phyloP scores from a whole-genome alignment of 2,888 invertebrate genomes.

The Diaperis boleti region DNA sequence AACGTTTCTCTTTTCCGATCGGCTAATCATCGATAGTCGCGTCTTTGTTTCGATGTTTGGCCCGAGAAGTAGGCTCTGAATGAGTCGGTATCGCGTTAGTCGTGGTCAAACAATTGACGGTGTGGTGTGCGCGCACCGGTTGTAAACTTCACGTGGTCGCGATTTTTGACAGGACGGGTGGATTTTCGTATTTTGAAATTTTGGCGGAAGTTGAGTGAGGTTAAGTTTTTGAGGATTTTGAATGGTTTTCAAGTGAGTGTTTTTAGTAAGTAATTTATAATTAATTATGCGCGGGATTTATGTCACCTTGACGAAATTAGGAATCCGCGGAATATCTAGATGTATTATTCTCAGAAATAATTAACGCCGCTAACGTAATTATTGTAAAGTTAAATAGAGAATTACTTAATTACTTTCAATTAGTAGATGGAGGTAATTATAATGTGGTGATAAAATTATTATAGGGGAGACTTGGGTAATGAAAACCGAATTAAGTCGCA shows the following conservation, averaged over 20 bases:
- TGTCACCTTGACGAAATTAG: no score
- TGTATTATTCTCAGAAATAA: no score
- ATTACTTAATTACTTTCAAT: no score
- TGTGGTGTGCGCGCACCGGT: conserved; percentile 8
- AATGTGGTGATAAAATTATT: no score
- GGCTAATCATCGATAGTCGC: conserved; percentile 9
- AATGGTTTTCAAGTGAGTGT: conserved; percentile 13
- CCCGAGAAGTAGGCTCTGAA: conserved; percentile 8
- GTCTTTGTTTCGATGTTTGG: conserved; percentile 22
- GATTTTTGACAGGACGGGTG: conserved; percentile 4
- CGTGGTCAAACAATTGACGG: conserved; percentile 33
- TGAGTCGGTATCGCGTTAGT: conserved; percentile 25
- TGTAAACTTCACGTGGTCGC: conserved; percentile 22
- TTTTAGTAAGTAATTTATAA: background rate
- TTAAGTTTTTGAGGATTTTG: background rate
- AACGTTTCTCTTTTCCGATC: conserved; percentile 48
- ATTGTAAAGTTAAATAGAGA: no score
- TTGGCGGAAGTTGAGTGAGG: background rate
- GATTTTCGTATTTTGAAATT: background rate
- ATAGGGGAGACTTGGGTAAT: no score
- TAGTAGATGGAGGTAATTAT: no score
- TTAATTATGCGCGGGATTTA: no score
- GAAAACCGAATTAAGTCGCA: no score
- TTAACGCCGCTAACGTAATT: no score
- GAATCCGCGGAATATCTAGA: no score